These are phyloP conservation scores for Cavia aperea DNA, from an alignment of 2,113 vertebrate genomes.

Conservation along the genomic window DNA sequence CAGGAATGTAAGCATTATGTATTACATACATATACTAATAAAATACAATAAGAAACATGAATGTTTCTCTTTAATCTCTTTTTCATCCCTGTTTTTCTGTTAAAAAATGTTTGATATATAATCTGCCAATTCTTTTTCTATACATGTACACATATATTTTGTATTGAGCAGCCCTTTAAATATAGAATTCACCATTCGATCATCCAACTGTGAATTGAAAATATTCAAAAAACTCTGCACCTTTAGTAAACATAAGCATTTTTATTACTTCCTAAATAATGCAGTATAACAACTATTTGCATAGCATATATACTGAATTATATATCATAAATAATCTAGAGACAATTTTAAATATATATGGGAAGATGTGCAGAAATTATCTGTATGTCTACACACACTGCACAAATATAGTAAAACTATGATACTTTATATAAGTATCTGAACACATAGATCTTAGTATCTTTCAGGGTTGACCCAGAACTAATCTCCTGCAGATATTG, in stretches of 20 bases:
- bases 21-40: neutral
- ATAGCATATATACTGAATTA: neutral
- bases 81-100: neutral
- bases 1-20: neutral
- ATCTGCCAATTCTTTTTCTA: neutral
- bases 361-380: neutral
- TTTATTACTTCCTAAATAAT: neutral
- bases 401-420: neutral
- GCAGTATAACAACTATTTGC: neutral
- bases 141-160: neutral
- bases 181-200: neutral
- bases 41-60: neutral
- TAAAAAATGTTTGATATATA: slow-evolving; percentile 1
- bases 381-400: too few relatives aligned
- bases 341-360: neutral
- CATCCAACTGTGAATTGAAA: neutral
- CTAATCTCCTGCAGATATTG: neutral
- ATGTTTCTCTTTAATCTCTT: neutral
- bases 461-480: neutral
- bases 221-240: neutral
- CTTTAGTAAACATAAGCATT: neutral
- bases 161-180: neutral
- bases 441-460: neutral
- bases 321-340: neutral
- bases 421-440: neutral